Evolutionary conservation across 2,113 vertebrate species (phyloP).

Genomic region (Ceratotherium simum): DNA sequence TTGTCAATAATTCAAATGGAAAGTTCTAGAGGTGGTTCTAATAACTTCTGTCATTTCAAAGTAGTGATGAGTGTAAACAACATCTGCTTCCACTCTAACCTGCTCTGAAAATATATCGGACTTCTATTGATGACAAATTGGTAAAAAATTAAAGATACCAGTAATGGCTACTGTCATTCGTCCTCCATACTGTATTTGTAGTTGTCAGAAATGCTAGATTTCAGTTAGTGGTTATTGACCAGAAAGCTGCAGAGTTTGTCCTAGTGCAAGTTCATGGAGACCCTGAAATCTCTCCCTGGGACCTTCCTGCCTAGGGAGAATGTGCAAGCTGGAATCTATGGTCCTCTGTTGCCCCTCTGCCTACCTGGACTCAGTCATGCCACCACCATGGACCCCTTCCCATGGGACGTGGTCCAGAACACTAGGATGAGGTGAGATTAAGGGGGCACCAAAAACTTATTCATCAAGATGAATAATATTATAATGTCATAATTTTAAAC

Average conservation of each 20-base stretch:
- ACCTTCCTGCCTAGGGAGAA: fast-evolving
- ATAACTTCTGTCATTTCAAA: neutral
- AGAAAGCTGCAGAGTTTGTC: neutral
- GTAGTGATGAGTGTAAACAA: neutral
- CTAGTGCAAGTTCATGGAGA: fast-evolving
- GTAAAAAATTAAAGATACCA: neutral
- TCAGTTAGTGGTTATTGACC: no score
- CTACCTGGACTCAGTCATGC: neutral
- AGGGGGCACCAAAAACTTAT: neutral
- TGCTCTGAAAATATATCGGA: neutral
- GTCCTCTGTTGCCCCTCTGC: neutral
- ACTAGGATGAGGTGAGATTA: neutral
- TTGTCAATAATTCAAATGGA: neutral
- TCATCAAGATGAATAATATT: neutral
- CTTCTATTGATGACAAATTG: neutral
- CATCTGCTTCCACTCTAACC: neutral
- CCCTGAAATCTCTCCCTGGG: neutral
- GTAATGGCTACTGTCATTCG: neutral
- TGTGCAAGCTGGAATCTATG: fast-evolving
- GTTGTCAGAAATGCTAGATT: neutral
- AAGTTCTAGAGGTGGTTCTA: neutral
- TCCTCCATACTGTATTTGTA: fast-evolving
- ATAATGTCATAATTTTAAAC: neutral
- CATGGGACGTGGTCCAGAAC: neutral
- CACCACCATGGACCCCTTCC: neutral